phyloP scores from a whole-genome alignment of 1,140 invertebrate species.

The Parasteatoda tepidariorum region DNA sequence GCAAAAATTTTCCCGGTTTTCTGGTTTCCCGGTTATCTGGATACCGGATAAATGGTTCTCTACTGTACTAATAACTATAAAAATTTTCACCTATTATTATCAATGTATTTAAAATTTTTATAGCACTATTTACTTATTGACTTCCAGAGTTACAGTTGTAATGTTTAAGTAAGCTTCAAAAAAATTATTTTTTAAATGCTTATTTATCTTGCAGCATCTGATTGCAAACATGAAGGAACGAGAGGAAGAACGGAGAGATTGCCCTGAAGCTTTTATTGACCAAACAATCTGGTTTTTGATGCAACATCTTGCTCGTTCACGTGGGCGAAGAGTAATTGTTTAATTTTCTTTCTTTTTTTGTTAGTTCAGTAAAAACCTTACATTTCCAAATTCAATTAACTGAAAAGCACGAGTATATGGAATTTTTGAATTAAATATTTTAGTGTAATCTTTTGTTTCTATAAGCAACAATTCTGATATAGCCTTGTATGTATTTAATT shows the following conservation, averaged over 20 bases:
- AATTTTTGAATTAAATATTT: not conserved
- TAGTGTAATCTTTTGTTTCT: not conserved
- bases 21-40: too few relatives aligned
- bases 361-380: not conserved
- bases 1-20: too few relatives aligned
- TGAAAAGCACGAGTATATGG: not conserved
- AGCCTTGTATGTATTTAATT: too few relatives aligned
- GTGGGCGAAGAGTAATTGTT: conserved; percentile 61
- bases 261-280: conserved; percentile 71
- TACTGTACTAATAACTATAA: too few relatives aligned
- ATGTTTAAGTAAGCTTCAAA: too few relatives aligned
- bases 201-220: conserved; percentile 65
- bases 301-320: conserved; percentile 70
- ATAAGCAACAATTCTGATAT: too few relatives aligned
- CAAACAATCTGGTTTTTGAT: conserved; percentile 74
- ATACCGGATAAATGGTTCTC: too few relatives aligned
- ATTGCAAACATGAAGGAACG: conserved; percentile 71
- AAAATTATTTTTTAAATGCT: conserved; percentile 22
- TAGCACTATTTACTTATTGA: too few relatives aligned
- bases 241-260: conserved; percentile 69
- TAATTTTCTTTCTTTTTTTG: not conserved
- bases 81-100: too few relatives aligned
- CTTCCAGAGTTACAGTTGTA: too few relatives aligned
- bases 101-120: too few relatives aligned
- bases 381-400: not conserved